phyloP scores from a whole-genome alignment of 2,797 vertebrate genomes.

The Gobionotothen gibberifrons region DNA sequence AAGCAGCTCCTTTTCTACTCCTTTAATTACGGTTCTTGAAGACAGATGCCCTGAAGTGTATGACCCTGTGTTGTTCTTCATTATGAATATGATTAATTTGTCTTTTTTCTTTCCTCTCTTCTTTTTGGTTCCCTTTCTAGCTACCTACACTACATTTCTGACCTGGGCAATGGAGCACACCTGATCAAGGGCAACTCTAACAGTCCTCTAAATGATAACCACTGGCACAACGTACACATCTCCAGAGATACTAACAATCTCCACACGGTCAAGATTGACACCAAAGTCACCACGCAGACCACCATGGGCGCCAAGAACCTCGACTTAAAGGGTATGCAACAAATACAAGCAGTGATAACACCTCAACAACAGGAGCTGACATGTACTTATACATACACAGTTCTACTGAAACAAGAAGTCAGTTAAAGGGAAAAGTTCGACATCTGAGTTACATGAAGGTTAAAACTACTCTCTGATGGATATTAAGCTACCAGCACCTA shows the following conservation, averaged over 20 bases:
- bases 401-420: slow-evolving; percentile 3
- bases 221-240: slow-evolving; percentile 99
- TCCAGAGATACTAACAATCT: slow-evolving; percentile 97
- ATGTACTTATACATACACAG: neutral
- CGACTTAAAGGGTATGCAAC: slow-evolving; percentile 91
- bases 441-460: neutral
- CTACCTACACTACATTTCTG: slow-evolving; percentile 98
- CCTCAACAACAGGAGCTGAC: neutral
- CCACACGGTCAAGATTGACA: slow-evolving; percentile 98
- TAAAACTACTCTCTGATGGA: neutral
- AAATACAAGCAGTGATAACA: slow-evolving; percentile 15
- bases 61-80: slow-evolving; percentile 58
- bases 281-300: slow-evolving; percentile 97
- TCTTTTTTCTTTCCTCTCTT: slow-evolving; percentile 25
- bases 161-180: slow-evolving; percentile 97
- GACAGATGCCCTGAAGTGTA: slow-evolving; percentile 49
- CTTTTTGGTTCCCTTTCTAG: slow-evolving; percentile 71
- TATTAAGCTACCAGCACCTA: neutral
- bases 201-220: slow-evolving; percentile 97
- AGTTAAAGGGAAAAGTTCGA: neutral
- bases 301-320: slow-evolving; percentile 97
- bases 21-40: slow-evolving; percentile 53
- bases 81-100: slow-evolving; percentile 44
- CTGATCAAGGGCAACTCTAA: slow-evolving; percentile 99
- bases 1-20: slow-evolving; percentile 28